Percentiles rank a stretch among this genome's conserved stretches.
Evolutionary conservation across 2,888 invertebrate species (phyloP).

Genomic region (Lasioglossum oenotherae): DNA sequence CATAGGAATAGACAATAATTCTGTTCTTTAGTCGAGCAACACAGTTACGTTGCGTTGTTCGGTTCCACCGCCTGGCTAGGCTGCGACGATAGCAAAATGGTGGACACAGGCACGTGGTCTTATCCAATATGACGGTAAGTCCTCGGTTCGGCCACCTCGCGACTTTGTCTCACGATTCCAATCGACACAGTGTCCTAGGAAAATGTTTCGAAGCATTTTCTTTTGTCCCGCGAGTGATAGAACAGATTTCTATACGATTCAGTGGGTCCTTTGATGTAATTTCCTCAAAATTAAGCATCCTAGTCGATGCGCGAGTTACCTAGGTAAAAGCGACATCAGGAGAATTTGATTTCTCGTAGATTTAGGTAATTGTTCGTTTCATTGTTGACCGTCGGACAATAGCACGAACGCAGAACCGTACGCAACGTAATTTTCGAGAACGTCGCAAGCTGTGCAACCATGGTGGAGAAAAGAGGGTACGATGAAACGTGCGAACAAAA

Average conservation of each 20-base stretch:
- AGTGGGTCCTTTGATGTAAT: not conserved
- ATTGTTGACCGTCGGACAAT: conserved; percentile 23
- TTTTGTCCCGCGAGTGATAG: not conserved
- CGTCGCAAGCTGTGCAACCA: conserved; percentile 39
- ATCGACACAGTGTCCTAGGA: not conserved
- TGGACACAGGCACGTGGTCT: conserved; percentile 14
- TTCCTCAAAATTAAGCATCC: not conserved
- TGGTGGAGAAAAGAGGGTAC: not conserved
- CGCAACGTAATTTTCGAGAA: conserved; percentile 37
- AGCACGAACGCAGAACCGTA: conserved; percentile 28
- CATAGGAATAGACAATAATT: conserved; percentile 77
- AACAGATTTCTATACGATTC: not conserved
- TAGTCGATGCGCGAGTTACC: not conserved
- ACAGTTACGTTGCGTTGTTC: conserved; percentile 49
- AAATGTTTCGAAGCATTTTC: not conserved
- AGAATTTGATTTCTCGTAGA: conserved; percentile 1
- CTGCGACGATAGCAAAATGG: conserved; percentile 10
- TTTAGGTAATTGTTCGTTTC: not conserved
- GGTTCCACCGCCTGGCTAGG: conserved; percentile 47
- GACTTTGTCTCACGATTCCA: conserved; percentile 8
- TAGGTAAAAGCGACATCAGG: not conserved
- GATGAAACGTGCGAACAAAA: conserved; percentile 43
- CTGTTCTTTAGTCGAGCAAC: conserved; percentile 67
- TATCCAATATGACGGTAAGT: conserved; percentile 44
- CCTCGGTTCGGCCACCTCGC: conserved; percentile 35